Evolutionary conservation across 2,797 vertebrate species (phyloP).

Genomic region (Staurois parvus): DNA sequence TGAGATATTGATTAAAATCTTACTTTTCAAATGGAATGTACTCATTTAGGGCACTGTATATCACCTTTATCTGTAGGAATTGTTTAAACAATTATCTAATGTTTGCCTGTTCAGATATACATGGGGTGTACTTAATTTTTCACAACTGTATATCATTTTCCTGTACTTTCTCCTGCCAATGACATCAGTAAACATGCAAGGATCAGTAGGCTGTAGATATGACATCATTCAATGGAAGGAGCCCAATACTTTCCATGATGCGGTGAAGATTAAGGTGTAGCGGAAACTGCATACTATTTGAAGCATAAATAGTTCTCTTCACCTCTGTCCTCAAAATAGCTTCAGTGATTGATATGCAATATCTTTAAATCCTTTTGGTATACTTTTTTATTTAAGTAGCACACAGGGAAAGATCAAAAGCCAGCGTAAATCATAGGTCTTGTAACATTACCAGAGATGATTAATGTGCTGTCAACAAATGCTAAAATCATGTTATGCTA

Average conservation of each 20-base stretch:
- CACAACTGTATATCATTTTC: no score
- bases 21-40: no score
- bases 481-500: constrained; percentile 15
- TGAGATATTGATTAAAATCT: no score
- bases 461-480: constrained; percentile 56
- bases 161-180: constrained; percentile 19
- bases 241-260: constrained; percentile 5
- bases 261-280: neutral
- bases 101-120: no score
- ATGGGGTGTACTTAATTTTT: no score
- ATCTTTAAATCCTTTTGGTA: constrained; percentile 41
- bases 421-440: constrained; percentile 36
- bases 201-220: neutral
- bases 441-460: constrained; percentile 43
- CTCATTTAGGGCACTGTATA: no score
- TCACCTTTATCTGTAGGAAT: no score
- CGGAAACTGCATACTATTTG: neutral
- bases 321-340: constrained; percentile 21
- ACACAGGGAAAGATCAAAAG: constrained; percentile 52
- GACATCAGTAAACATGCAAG: neutral
- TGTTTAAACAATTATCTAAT: no score
- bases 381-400: constrained; percentile 42
- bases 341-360: constrained; percentile 40
- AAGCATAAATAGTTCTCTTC: constrained; percentile 1
- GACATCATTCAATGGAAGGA: neutral